Evolutionary conservation across 2,888 invertebrate species (phyloP), one percentile per base, ranked within the genome.

Genomic region (Rhimphoctona megacephalus): DNA sequence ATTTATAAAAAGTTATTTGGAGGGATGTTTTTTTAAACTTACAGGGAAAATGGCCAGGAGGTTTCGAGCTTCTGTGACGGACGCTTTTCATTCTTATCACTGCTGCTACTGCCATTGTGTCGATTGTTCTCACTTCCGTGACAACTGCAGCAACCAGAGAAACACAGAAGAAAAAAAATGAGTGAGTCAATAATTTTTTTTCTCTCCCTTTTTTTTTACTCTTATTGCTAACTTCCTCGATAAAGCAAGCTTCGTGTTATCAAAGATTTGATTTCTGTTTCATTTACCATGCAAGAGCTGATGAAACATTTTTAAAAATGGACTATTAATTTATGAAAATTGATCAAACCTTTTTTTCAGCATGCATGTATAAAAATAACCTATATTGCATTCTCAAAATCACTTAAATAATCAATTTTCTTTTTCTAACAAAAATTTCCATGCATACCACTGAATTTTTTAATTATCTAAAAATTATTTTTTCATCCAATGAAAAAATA

Each of bases 21-120:
- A 52, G 67, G 70, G 67, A 67, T 72, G 81, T 72, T 49, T 22
- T 67, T 83, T 85, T 78, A 70, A 83, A 93, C 94, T 94, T 92
- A 94, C 94, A 94, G 91, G 86, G 93, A 94, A 91, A 94, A 94
- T 86, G 94, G 94, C 94, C 94, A 94, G 91, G 94, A 94, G 90
- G 94, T 90, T 92, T 94, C 94, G 90, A 94, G 94, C 92, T 94
- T 93, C 92, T 94, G 94, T 89, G 93, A 94, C 90, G 93, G 91
- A 86, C 92, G 92, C 91, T 94, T 93, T 91, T 94, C 94, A 91
- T 94, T 93, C 91, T 94, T 94, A 89, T 92, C 92, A 89, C 91
- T 94, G 93, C 90, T 92, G 93, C 90, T 92, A 91, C 91, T 86
- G 84, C 86, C 81, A 78, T 79, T 84, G 74, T 79, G 86, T 54